Percentiles rank a stretch among this genome's conserved stretches.
Conservation (phyloP, 1,140 invertebrate species). For the Pomacea maculata region DNA sequence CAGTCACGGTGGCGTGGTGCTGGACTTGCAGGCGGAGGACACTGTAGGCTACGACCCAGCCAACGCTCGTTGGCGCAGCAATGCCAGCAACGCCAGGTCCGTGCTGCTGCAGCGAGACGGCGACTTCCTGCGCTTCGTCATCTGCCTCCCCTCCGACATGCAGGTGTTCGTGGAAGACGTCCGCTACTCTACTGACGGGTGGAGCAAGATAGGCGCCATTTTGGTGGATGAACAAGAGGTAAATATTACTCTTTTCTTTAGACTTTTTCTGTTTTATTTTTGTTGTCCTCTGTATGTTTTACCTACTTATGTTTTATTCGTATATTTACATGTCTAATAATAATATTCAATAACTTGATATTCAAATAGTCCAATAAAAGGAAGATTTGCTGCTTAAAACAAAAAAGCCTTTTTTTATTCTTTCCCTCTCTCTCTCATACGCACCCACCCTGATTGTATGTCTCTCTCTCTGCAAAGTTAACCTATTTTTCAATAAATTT, state of each 20-base stretch:
- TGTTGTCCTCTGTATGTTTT: too few species aligned
- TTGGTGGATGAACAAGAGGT: neutral
- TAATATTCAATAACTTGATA: too few species aligned
- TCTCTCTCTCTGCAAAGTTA: too few species aligned
- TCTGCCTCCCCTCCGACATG: neutral
- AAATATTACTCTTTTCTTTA: neutral
- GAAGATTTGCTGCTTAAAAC: too few species aligned
- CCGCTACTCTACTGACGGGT: slow-evolving; percentile 11
- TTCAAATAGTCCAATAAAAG: too few species aligned
- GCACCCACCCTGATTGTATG: too few species aligned
- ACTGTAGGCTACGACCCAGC: neutral
- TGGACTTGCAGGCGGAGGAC: slow-evolving; percentile 4
- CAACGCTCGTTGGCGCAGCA: slow-evolving; percentile 1
- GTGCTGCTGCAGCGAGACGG: slow-evolving; percentile 3
- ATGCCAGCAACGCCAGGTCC: neutral
- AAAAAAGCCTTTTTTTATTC: too few species aligned
- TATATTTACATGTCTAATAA: too few species aligned
- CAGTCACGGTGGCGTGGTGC: neutral
- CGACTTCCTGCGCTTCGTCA: neutral
- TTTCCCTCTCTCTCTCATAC: too few species aligned
- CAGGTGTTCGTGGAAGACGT: neutral
- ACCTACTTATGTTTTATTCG: too few species aligned
- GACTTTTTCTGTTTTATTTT: too few species aligned
- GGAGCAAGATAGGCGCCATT: slow-evolving; percentile 4
- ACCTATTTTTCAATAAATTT: too few species aligned